Evolutionary conservation across 2,113 vertebrate genomes (phyloP).

Genomic region (Nycticryphes semicollaris): DNA sequence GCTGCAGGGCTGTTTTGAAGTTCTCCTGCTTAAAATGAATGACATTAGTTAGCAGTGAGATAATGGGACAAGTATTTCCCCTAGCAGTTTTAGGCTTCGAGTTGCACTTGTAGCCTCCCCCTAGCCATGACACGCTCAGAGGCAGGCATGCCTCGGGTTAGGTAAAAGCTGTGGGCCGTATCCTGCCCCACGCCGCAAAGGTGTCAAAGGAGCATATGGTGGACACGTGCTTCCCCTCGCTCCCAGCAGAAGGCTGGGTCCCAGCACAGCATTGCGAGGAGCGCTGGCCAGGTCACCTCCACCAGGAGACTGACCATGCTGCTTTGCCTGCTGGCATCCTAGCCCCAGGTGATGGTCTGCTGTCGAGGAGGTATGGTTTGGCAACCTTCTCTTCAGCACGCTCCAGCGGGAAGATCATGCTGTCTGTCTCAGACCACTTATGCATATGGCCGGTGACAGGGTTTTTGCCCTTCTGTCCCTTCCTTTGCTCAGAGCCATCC

Average conservation of each 20-base stretch:
- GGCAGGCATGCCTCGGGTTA: accelerated
- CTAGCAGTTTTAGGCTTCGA: not conserved
- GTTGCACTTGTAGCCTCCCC: not conserved
- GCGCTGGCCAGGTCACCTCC: accelerated
- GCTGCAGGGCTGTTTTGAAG: constrained; percentile 14
- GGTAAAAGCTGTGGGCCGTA: not conserved
- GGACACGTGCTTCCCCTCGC: accelerated
- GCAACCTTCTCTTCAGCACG: not conserved
- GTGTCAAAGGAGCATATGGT: not conserved
- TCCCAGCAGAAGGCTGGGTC: not conserved
- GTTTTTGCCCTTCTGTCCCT: not conserved
- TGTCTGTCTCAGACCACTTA: not conserved
- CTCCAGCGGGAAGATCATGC: not conserved
- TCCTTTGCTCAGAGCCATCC: not conserved
- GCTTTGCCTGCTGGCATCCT: not conserved
- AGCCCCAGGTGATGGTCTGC: not conserved
- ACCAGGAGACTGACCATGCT: not conserved
- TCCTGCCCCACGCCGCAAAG: accelerated
- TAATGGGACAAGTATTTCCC: constrained; percentile 3
- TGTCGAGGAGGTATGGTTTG: not conserved
- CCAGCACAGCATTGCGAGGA: accelerated
- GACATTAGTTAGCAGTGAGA: constrained; percentile 16
- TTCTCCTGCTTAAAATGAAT: constrained; percentile 42
- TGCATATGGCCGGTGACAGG: accelerated
- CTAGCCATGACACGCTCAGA: no score